Evolutionary conservation across 2,113 vertebrate genomes (phyloP).

Genomic region (Menidia beryllina): DNA sequence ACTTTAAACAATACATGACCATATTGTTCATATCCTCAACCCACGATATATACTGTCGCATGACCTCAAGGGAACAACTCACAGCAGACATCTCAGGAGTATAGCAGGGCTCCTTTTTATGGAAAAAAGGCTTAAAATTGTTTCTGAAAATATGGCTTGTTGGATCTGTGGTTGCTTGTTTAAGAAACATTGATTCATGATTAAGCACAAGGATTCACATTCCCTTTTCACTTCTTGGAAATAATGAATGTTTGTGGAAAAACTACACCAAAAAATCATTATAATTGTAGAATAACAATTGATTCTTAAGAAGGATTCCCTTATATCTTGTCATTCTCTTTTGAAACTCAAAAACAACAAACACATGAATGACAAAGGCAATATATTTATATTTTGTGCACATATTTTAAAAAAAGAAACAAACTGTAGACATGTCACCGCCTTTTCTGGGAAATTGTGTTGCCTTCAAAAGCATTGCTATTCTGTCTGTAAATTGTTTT

Average conservation of each 20-base stretch:
- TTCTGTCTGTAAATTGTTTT: slow-evolving; percentile 64
- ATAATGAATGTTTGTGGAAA: not conserved
- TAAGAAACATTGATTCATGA: not conserved
- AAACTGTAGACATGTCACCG: slow-evolving; percentile 38
- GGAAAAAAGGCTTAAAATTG: not conserved
- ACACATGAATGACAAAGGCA: not conserved
- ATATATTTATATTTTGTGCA: slow-evolving; percentile 16
- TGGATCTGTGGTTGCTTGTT: not conserved
- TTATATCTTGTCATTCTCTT: not conserved
- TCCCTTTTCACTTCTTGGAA: not conserved
- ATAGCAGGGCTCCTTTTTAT: not conserved
- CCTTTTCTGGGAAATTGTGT: slow-evolving; percentile 56
- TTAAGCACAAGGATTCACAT: not conserved
- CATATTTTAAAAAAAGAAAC: slow-evolving; percentile 34
- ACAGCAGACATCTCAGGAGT: not conserved
- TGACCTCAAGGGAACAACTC: not conserved
- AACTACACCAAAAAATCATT: not conserved
- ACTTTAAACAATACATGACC: too few relatives aligned
- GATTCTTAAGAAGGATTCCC: not conserved
- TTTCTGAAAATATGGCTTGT: not conserved
- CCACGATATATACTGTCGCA: not conserved
- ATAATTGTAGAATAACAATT: not conserved
- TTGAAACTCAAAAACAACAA: slow-evolving; percentile 9
- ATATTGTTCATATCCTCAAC: not conserved
- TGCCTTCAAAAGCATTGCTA: slow-evolving; percentile 43